Conservation (phyloP, 2,888 invertebrate species). For the Hemaris fuciformis region DNA sequence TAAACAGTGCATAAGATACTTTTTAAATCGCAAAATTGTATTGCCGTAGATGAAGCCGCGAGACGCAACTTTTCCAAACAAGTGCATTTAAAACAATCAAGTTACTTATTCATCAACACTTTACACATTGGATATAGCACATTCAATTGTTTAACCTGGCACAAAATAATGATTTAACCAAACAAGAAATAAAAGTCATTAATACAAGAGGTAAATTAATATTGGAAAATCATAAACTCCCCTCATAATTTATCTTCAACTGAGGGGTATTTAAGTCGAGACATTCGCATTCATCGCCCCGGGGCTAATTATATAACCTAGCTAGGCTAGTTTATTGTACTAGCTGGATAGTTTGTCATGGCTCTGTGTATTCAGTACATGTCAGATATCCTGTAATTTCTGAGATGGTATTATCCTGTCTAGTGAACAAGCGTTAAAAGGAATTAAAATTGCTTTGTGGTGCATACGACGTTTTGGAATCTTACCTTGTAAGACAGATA, state of each 20-base stretch:
- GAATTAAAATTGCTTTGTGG: neutral
- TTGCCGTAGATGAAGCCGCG: too few relatives aligned
- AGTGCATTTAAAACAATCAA: too few relatives aligned
- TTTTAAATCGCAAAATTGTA: too few relatives aligned
- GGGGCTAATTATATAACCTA: slow-evolving; percentile 16
- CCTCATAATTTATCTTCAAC: neutral
- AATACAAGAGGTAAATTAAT: neutral
- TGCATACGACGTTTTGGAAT: neutral
- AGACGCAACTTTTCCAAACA: too few relatives aligned
- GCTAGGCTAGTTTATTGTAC: neutral
- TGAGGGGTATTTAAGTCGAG: neutral
- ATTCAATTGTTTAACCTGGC: too few relatives aligned
- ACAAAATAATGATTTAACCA: too few relatives aligned
- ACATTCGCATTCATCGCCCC: neutral
- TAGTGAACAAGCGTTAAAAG: neutral
- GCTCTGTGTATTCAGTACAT: too few relatives aligned
- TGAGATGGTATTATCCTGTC: neutral
- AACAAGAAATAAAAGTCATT: too few relatives aligned
- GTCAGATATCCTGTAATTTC: neutral
- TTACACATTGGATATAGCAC: too few relatives aligned
- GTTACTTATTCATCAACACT: too few relatives aligned
- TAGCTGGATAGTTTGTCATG: neutral
- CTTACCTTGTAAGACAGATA: too few relatives aligned
- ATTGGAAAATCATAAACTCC: neutral
- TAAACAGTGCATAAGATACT: too few relatives aligned